phyloP scores from a whole-genome alignment of 2,113 vertebrate species.

The Hypocryptadius cinnamomeus region DNA sequence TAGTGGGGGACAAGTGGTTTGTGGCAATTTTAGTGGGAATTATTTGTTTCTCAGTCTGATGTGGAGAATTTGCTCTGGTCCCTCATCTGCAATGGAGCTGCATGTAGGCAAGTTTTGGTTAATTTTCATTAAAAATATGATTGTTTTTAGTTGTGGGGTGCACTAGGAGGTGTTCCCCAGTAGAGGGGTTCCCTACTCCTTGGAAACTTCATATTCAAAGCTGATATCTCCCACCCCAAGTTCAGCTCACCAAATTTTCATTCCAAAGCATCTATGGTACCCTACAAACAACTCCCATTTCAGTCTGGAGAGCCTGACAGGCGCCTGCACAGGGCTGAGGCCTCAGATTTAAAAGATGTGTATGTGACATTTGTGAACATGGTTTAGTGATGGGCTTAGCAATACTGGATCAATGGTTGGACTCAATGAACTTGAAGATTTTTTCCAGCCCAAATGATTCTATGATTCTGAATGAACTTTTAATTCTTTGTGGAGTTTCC shows the following conservation, averaged over 20 bases:
- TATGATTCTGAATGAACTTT: neutral
- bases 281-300: neutral
- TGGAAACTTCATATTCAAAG: neutral
- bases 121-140: neutral
- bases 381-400: neutral
- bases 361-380: neutral
- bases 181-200: neutral
- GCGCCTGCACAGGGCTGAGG: neutral
- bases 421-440: neutral
- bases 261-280: neutral
- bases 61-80: neutral
- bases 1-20: neutral
- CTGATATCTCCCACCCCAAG: accelerated
- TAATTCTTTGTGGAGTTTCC: neutral
- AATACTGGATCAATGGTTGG: neutral
- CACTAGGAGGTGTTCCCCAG: neutral
- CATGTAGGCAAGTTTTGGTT: neutral
- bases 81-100: neutral
- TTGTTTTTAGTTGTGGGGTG: accelerated
- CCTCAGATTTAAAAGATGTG: neutral
- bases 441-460: neutral
- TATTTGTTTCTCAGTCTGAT: neutral
- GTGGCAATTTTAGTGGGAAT: neutral
- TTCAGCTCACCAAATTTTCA: neutral
- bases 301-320: neutral